A percentile compares a stretch with the other conserved stretches of the same genome.
phyloP scores from a whole-genome alignment of 2,888 invertebrate genomes.

The Machimus atricapillus region DNA sequence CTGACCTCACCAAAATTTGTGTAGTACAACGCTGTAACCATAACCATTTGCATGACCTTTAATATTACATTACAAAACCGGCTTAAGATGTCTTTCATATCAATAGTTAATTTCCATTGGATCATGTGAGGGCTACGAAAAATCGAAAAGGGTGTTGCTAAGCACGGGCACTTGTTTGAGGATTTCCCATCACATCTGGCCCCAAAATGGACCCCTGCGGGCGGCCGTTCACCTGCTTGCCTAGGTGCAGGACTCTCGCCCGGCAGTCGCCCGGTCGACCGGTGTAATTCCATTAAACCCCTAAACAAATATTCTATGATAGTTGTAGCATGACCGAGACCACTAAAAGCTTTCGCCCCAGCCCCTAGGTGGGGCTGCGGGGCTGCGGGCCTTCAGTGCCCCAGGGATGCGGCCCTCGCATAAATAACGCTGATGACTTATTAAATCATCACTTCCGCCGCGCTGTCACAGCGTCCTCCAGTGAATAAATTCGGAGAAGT shows the following conservation, averaged over 20 bases:
- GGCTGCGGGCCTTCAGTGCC: not conserved
- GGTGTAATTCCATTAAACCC: not conserved
- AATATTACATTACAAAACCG: not conserved
- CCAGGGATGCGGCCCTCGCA: not conserved
- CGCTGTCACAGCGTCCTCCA: not conserved
- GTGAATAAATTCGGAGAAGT: conserved; percentile 1
- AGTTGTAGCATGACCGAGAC: not conserved
- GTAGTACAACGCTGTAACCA: not conserved
- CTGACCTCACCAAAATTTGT: not conserved
- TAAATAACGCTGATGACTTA: conserved; percentile 9
- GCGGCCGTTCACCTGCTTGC: not conserved
- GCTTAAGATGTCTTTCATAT: not conserved
- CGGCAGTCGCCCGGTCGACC: not conserved
- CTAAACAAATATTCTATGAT: not conserved
- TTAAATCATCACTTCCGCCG: conserved; percentile 12
- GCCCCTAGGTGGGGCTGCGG: not conserved
- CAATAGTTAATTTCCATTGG: not conserved
- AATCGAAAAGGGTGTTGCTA: not conserved
- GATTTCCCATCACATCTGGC: not conserved
- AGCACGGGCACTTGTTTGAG: not conserved
- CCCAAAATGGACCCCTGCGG: not conserved
- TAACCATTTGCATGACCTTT: not conserved
- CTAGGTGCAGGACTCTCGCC: not conserved
- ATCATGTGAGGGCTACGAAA: not conserved
- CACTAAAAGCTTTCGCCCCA: not conserved